These are phyloP conservation scores for Nasonia giraulti DNA, from an alignment of 1,140 invertebrate genomes.

Conservation along the genomic window DNA sequence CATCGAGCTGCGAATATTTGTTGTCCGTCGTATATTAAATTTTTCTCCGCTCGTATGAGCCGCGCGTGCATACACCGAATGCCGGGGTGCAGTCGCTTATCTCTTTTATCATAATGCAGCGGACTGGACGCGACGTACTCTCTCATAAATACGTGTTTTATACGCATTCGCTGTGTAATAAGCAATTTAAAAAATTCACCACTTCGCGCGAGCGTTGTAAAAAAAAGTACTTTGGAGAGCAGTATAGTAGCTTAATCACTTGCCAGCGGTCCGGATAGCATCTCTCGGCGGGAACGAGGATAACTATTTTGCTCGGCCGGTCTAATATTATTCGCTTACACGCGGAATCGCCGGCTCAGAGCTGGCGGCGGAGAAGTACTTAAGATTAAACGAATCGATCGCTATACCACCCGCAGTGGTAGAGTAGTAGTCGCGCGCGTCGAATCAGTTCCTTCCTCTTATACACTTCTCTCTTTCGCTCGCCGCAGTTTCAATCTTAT, in stretches of 20 bases:
- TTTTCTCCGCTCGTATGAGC: not conserved
- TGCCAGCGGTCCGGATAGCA: too few relatives aligned
- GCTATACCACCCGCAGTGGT: not conserved
- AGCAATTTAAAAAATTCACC: too few relatives aligned
- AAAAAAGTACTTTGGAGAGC: too few relatives aligned
- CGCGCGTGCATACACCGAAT: too few relatives aligned
- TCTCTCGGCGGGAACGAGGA: too few relatives aligned
- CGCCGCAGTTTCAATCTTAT: constrained; percentile 39
- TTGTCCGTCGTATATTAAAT: not conserved
- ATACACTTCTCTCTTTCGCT: not conserved
- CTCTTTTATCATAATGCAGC: too few relatives aligned
- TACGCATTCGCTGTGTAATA: too few relatives aligned
- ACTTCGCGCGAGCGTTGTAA: too few relatives aligned
- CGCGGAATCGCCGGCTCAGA: not conserved
- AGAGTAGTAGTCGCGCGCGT: not conserved
- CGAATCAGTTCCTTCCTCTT: not conserved
- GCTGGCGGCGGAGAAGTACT: not conserved
- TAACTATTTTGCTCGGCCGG: not conserved
- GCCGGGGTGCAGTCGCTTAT: too few relatives aligned
- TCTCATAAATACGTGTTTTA: too few relatives aligned
- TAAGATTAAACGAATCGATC: constrained; percentile 36
- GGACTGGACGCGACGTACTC: too few relatives aligned
- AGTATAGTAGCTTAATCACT: too few relatives aligned
- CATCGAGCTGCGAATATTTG: constrained; percentile 7
- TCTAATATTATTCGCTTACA: not conserved